Evolutionary conservation across 2,888 invertebrate genomes (phyloP), one percentile per base, ranked within the genome.

Genomic region (Oscheius sp.): DNA sequence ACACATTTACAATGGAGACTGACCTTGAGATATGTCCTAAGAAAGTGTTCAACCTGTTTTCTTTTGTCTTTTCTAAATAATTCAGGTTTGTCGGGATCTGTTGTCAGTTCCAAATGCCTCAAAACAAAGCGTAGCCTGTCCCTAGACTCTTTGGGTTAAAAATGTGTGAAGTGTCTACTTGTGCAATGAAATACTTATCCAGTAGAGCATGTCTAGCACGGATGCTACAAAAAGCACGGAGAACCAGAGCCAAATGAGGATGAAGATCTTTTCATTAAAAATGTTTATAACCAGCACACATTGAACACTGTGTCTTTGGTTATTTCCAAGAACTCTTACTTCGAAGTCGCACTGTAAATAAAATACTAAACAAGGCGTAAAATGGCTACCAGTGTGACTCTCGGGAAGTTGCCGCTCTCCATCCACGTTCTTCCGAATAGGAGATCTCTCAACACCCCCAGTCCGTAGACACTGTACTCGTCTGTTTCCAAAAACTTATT

Each of bases 211-310:
- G 73, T 88, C 88, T 45, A 88, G 73, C 0, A 83, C 81, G 21
- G 86, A 82, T 27, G 86, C 84, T 27, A 88, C 85, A 71, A 88
- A 86, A 13, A 88, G 75, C 0, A 88, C 74, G 6, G 85, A 80
- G 75, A 87, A 88, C 83, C 87, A 87, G 23, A 87, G 78, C 88
- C 88, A 88, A 18, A 88, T 80, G 21, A 88, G 76, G 55, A 88
- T 88, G 78, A 88, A 88, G 27, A 87, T 88, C 77, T 84, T 84
- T 72, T 87, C 87, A 78, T 87, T 87, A 81, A 87, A 87, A 41
- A 88, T 88, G 78, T 88, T 88, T 69, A 88, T 88, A 23, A 88
- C 88, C 9, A 88, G 79, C 9, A 88, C 88, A 73, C 88, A 88
- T 79, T 87, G 87, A 1, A 87, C 87, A 25, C 84, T 83, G 71